These are phyloP conservation scores for Nipponia nippon DNA, from an alignment of 2,113 vertebrate species.

Conservation along the genomic window DNA sequence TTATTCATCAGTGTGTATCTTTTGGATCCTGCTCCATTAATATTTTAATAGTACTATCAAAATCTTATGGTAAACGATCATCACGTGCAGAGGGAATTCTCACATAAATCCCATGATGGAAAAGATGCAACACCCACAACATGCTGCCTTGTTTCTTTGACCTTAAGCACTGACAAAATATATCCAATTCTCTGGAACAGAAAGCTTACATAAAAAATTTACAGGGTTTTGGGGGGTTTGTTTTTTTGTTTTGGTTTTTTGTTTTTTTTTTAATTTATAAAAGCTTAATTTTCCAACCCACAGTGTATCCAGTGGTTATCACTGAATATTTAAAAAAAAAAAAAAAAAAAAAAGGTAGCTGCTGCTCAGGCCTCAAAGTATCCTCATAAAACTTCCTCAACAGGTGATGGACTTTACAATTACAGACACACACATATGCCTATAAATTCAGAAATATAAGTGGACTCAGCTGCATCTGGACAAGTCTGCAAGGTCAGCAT, in stretches of 20 bases:
- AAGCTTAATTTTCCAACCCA: background rate
- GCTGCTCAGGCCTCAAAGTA: background rate
- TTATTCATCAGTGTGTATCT: background rate
- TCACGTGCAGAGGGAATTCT: background rate
- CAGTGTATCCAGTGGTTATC: background rate
- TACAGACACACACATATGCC: background rate
- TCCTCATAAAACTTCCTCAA: background rate
- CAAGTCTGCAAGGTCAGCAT: conserved; percentile 21
- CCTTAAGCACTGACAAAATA: background rate
- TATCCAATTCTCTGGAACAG: background rate
- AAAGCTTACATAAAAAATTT: background rate
- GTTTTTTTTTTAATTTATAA: background rate
- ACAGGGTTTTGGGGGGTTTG: no score
- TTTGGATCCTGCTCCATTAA: background rate
- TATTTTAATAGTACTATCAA: conserved; percentile 15
- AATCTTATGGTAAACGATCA: background rate
- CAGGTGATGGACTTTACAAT: conserved; percentile 4
- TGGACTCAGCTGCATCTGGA: background rate
- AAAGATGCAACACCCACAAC: background rate
- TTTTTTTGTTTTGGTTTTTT: background rate
- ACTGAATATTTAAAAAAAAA: background rate
- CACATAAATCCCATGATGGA: background rate
- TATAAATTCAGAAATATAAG: conserved; percentile 22
- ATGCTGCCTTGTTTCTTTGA: background rate
- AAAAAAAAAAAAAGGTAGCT: background rate